Conservation (phyloP, 2,888 invertebrate species). For the Pherbina coryleti region DNA sequence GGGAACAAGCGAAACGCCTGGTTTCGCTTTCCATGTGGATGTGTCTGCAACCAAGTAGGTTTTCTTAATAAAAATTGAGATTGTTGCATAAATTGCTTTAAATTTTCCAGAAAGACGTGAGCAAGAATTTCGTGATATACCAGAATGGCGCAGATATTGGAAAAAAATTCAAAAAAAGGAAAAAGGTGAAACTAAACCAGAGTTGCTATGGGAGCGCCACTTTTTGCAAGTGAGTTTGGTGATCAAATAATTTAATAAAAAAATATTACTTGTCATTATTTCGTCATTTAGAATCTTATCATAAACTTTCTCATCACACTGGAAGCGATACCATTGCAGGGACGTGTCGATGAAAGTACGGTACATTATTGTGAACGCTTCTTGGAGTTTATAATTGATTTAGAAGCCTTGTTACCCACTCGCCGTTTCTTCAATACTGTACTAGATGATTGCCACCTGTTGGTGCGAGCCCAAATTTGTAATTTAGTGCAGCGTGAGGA, state of each 20-base stretch:
- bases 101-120: slow-evolving; percentile 78
- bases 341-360: slow-evolving; percentile 73
- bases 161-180: slow-evolving; percentile 85
- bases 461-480: slow-evolving; percentile 89
- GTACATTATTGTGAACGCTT: slow-evolving; percentile 93
- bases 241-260: background rate
- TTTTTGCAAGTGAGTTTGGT: slow-evolving; percentile 76
- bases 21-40: slow-evolving; percentile 96
- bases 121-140: slow-evolving; percentile 85
- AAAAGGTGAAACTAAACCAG: slow-evolving; percentile 77
- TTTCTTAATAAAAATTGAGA: slow-evolving; percentile 31
- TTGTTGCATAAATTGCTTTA: background rate
- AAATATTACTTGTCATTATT: background rate
- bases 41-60: slow-evolving; percentile 83
- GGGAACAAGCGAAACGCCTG: slow-evolving; percentile 91
- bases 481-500: slow-evolving; percentile 80
- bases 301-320: slow-evolving; percentile 87
- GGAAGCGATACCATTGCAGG: slow-evolving; percentile 79
- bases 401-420: slow-evolving; percentile 95
- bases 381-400: slow-evolving; percentile 93
- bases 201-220: slow-evolving; percentile 85
- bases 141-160: slow-evolving; percentile 95
- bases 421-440: slow-evolving; percentile 97
- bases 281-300: slow-evolving; percentile 74
- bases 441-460: slow-evolving; percentile 93